Evolutionary conservation across 53 echinoderm and acorn worm genomes (phyloP), one percentile per base, ranked within the genome.

Genomic region (Holothuria scabra): DNA sequence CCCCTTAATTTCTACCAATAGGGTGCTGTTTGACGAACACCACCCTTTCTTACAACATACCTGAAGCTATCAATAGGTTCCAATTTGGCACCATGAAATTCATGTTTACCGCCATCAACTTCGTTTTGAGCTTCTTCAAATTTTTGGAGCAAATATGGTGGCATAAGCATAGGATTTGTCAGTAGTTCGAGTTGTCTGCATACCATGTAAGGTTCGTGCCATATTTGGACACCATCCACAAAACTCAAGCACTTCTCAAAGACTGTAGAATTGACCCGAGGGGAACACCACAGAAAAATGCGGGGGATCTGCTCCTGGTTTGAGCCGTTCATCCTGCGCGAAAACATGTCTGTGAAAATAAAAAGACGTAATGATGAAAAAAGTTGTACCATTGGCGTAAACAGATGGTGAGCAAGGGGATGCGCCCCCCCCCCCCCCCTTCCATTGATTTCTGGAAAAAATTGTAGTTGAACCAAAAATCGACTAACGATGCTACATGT

Each of bases 101-200:
- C 82, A 28, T 81, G 82, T 28, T 81, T 81, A 24, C 65, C 82
- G 33, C 35, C 64, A 41, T 81, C 65, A 20, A 81, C 82, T 46
- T 81, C 82, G 26, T 63, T 81, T 81, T 81, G 82, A 33, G 82
- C 82, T 20, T 81, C 82, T 60, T 81, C 82, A 64, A 81, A 81
- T 64, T 81, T 81, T 61, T 81, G 62, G 18, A 81, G 34, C 64
- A 64, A 46, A 28, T 81, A 49, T 5, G 82, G 82, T 5, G 62
- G 62, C 82, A 81, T 64, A 22, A 81, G 62, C 82, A 64, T 81
- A 8, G 82, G 82, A 28, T 81, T 64, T n/a, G 82, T 32, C 10
- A 81, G 28, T 22, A 81, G 22, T 38, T 63, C 62, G 11, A 64
- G 62, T 81, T 81, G 82, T 24, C 62, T 64, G 48, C 82, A 81